phyloP scores from a whole-genome alignment of 2,797 vertebrate genomes.

The Rhinella marina region DNA sequence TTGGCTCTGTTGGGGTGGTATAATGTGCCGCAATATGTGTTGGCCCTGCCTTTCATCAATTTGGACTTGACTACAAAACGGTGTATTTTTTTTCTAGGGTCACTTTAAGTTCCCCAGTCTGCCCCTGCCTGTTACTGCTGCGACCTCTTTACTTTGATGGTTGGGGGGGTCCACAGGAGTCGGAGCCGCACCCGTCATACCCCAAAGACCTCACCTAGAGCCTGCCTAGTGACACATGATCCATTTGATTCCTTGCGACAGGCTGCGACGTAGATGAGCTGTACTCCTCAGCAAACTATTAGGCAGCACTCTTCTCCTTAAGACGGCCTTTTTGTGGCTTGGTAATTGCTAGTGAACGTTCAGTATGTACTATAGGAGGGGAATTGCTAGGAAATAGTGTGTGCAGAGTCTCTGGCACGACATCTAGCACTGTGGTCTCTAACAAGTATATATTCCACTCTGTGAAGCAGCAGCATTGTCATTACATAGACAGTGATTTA shows the following conservation, averaged over 20 bases:
- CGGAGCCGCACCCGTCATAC: too few species aligned
- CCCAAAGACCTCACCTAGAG: too few species aligned
- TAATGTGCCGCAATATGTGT: too few species aligned
- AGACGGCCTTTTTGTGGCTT: constrained; percentile 7
- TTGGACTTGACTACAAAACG: too few species aligned
- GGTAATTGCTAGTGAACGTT: constrained; percentile 57
- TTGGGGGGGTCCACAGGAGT: too few species aligned
- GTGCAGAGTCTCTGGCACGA: constrained; percentile 9
- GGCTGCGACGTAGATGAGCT: neutral
- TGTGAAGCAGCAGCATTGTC: constrained; percentile 47
- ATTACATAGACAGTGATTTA: constrained; percentile 42
- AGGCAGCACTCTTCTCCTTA: neutral
- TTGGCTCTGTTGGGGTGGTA: too few species aligned
- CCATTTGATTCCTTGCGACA: neutral
- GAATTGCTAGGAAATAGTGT: constrained; percentile 5
- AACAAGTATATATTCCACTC: constrained; percentile 27
- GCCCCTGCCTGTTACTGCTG: too few species aligned
- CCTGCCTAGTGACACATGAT: neutral
- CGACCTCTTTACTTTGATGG: too few species aligned
- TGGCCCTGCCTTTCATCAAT: too few species aligned
- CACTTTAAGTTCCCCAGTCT: too few species aligned
- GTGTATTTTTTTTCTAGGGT: too few species aligned
- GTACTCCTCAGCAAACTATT: neutral
- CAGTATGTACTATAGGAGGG: constrained; percentile 1
- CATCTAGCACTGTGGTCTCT: neutral